Conservation (phyloP, 1,140 invertebrate genomes). For the Lycorma delicatula region DNA sequence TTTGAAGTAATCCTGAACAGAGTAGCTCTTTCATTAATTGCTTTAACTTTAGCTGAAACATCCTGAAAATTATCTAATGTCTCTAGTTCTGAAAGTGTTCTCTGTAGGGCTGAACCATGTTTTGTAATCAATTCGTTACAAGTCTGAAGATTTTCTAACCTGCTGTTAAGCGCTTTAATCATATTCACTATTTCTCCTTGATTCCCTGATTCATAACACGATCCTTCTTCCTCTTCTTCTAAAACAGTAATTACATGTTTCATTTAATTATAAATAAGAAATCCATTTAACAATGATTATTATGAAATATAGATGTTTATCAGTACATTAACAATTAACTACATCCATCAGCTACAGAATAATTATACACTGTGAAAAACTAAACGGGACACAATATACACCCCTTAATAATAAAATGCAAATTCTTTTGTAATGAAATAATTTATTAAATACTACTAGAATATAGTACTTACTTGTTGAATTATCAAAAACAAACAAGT, state of each 20-base stretch:
- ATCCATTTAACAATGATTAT: no score
- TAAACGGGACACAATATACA: no score
- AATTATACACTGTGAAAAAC: no score
- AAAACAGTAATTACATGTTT: constrained; percentile 26
- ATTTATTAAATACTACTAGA: no score
- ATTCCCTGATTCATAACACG: constrained; percentile 42
- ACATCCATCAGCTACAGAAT: no score
- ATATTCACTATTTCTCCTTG: constrained; percentile 42
- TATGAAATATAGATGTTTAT: no score
- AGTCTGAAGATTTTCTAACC: constrained; percentile 79
- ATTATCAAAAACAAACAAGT: no score
- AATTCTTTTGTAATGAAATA: no score
- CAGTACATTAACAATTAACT: no score
- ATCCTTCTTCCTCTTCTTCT: constrained; percentile 76
- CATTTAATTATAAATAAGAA: no score
- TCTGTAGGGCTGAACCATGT: constrained; percentile 74
- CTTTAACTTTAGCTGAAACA: constrained; percentile 52
- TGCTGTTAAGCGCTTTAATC: constrained; percentile 50
- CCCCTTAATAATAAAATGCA: no score
- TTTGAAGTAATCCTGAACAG: constrained; percentile 89
- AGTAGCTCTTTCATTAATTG: constrained; percentile 82
- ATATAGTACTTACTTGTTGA: no score
- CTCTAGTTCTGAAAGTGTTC: constrained; percentile 77
- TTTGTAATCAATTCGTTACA: constrained; percentile 86
- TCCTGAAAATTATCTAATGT: constrained; percentile 52